Base-by-base conservation (phyloP, 2,113 vertebrate species). In the Gymnocephalus cernua region DNA sequence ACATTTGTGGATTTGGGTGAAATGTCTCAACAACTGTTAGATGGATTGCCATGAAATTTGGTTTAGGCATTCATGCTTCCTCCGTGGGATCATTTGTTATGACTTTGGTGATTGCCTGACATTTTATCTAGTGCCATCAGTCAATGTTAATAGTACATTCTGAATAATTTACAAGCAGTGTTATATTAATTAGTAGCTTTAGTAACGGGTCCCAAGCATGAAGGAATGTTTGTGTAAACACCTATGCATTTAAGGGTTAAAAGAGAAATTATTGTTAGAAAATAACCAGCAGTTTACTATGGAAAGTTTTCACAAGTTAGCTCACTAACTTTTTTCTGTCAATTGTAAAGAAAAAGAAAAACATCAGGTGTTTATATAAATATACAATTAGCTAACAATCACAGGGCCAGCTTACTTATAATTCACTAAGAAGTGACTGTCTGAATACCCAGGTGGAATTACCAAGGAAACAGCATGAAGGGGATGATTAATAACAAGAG, bases 401-500 rank as follows among this genome's bases (percentile, higher is more conserved):
- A 58, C 64, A 68, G 23, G 19, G 57, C 66, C 23, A 61, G 47
- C 64, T 72, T 63, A 54, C 48, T 78, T 82, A 67, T 64, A 74
- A 83, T 79, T 87, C 41, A 83, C 14, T 29, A 19, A 50, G 64
- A 83, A 59, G 53, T 66, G 58, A 81, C 27, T 70, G 18, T 65
- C 75, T 86, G 63, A 86, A 77, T 62, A 78, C 45, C 61, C 45
- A 63, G 57, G 54, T n/a, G 21, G 57, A 77, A 81, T 85, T 83
- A 80, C 58, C 65, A 80, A 71, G 76, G 66, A 72, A 85, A 86
- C 78, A 38, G 76, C 64, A 4, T 66, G 70, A 81, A 78, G n/a
- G 32, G 44, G 54, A 32, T 82, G 68, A 83, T 75, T 84, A 86
- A 81, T 78, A 79, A 41, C n/a, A 3, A 15, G 41, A 77, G 69